These are phyloP conservation scores for Heterodera schachtii DNA, from an alignment of 1,140 invertebrate species.

Conservation along the genomic window DNA sequence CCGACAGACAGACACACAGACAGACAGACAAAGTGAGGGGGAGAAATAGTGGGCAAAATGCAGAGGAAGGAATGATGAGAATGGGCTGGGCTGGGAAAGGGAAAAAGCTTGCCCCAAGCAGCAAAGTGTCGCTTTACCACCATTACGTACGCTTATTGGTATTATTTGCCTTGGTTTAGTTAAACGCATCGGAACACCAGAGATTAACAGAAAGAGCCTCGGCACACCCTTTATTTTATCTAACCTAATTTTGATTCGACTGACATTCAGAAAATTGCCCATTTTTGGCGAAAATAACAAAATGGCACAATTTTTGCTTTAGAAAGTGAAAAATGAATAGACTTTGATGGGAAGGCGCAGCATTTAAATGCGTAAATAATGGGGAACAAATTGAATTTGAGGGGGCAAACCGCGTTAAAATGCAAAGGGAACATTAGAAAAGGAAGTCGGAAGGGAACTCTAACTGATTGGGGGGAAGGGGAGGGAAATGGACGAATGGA, in stretches of 20 bases:
- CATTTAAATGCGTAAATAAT: slow-evolving; percentile 5
- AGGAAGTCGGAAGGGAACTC: no score
- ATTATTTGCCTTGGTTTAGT: not conserved
- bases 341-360: not conserved
- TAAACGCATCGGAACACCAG: not conserved
- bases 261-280: no score
- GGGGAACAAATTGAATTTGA: not conserved
- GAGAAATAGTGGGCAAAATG: slow-evolving; percentile 2
- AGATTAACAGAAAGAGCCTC: not conserved
- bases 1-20: not conserved
- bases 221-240: no score
- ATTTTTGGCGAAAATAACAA: not conserved
- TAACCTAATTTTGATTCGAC: no score
- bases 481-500: no score
- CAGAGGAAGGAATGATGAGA: slow-evolving; percentile 25
- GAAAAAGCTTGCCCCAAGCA: not conserved
- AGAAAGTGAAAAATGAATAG: not conserved
- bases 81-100: not conserved
- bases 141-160: not conserved
- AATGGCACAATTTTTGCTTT: not conserved
- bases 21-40: not conserved
- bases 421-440: not conserved
- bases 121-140: not conserved
- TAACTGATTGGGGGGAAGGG: not conserved
- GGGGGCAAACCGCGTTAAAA: not conserved